Conservation (phyloP, 2,888 invertebrate genomes). For the Kryphioiulus occultus region DNA sequence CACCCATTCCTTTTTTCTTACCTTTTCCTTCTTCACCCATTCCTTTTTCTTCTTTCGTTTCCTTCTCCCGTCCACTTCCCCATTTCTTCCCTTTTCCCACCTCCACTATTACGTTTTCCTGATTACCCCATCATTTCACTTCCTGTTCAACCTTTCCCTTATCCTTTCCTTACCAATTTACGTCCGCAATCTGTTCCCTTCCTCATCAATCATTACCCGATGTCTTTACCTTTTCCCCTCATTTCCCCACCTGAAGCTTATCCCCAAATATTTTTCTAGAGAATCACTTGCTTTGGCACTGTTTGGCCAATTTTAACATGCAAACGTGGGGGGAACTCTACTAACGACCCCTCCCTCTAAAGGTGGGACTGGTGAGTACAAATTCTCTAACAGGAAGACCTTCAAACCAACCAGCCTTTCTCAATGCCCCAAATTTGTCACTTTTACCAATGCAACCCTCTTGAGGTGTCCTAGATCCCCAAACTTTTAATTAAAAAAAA, state of each 20-base stretch:
- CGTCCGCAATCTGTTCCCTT: background rate
- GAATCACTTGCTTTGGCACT: no score
- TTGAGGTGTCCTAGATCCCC: background rate
- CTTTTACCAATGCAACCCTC: background rate
- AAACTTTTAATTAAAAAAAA: background rate
- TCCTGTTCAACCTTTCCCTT: background rate
- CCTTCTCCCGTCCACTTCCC: background rate
- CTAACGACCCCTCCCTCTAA: no score
- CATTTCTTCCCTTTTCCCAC: background rate
- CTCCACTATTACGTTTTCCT: background rate
- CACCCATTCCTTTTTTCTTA: background rate
- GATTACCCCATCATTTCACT: background rate
- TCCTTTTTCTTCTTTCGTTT: no score
- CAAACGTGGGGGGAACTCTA: no score
- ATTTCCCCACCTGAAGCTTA: background rate
- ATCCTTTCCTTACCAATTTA: background rate
- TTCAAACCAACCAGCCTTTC: no score
- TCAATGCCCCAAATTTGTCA: background rate
- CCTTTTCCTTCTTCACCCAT: background rate
- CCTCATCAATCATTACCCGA: no score
- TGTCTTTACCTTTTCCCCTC: background rate
- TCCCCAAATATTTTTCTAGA: background rate
- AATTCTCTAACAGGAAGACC: no score
- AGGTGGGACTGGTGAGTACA: no score
- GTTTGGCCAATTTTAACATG: no score